phyloP scores from a whole-genome alignment of 2,888 invertebrate species.

The Phortica magna region DNA sequence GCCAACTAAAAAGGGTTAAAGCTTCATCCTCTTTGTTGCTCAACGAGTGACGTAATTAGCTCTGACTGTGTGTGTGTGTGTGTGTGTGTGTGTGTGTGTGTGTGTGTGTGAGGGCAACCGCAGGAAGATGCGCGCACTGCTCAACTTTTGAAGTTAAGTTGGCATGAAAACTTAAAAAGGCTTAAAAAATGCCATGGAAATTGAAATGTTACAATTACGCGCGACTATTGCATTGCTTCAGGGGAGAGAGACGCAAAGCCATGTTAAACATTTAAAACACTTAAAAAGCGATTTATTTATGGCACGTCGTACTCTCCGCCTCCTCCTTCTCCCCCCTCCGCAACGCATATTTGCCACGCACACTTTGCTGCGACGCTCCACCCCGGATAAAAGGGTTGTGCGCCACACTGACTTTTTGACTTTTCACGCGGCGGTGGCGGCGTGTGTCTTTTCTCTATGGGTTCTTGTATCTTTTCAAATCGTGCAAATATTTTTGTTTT shows the following conservation, averaged over 20 bases:
- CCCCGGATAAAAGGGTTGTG: background rate
- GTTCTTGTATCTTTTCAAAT: background rate
- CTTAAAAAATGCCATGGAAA: slow-evolving; percentile 15
- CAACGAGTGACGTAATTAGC: slow-evolving; percentile 21
- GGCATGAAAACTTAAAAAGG: slow-evolving; percentile 13
- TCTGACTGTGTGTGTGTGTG: too few relatives aligned
- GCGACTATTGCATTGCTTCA: background rate
- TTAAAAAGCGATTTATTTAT: slow-evolving; percentile 28
- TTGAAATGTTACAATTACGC: slow-evolving; percentile 9
- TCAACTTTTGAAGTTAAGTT: slow-evolving; percentile 1
- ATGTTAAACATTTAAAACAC: slow-evolving; percentile 29
- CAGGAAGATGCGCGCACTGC: slow-evolving; percentile 17
- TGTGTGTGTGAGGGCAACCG: background rate
- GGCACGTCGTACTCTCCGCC: background rate
- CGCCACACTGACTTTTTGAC: slow-evolving; percentile 12
- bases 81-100: background rate
- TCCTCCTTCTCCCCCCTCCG: background rate
- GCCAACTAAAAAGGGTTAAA: background rate
- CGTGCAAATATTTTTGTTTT: background rate
- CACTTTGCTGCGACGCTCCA: background rate
- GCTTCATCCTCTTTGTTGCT: background rate
- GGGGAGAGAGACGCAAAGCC: background rate
- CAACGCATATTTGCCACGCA: background rate
- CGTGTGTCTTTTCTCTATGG: background rate
- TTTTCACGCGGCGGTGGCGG: background rate